These are phyloP conservation scores for Bombylius major DNA, from an alignment of 2,888 invertebrate genomes.

Conservation along the genomic window DNA sequence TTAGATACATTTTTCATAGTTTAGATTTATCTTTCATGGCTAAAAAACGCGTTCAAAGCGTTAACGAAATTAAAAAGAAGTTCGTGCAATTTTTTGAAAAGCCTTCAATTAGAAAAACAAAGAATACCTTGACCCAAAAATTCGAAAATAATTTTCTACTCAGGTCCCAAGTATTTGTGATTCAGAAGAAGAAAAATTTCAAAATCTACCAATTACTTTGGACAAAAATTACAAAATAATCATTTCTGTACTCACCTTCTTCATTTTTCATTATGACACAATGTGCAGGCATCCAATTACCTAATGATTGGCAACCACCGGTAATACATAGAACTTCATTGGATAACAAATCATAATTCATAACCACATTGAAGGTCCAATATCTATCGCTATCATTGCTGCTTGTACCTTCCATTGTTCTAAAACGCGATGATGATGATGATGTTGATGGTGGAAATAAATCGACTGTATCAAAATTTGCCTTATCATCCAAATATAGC, in stretches of 20 bases:
- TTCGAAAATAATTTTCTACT: too few species aligned
- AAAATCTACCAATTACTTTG: too few species aligned
- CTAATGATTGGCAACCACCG: constrained; percentile 54
- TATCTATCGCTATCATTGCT: constrained; percentile 18
- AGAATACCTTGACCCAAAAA: too few species aligned
- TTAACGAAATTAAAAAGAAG: too few species aligned
- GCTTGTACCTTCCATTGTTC: background rate
- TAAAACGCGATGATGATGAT: background rate
- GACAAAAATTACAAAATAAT: too few species aligned
- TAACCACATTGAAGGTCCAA: constrained; percentile 44
- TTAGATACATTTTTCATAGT: too few species aligned
- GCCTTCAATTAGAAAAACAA: too few species aligned
- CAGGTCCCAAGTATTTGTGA: too few species aligned
- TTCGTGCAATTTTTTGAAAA: too few species aligned
- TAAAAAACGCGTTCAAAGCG: too few species aligned
- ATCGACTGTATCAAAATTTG: constrained; percentile 22
- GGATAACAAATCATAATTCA: constrained; percentile 38
- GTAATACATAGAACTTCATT: constrained; percentile 58
- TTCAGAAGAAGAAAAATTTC: too few species aligned
- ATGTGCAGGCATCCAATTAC: constrained; percentile 54
- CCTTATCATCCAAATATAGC: constrained; percentile 48
- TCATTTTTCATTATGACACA: constrained; percentile 41
- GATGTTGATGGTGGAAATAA: constrained; percentile 5
- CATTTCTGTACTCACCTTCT: constrained; percentile 30
- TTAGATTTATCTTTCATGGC: too few species aligned